phyloP scores from a whole-genome alignment of 2,888 invertebrate species.

The Magallana nippona region DNA sequence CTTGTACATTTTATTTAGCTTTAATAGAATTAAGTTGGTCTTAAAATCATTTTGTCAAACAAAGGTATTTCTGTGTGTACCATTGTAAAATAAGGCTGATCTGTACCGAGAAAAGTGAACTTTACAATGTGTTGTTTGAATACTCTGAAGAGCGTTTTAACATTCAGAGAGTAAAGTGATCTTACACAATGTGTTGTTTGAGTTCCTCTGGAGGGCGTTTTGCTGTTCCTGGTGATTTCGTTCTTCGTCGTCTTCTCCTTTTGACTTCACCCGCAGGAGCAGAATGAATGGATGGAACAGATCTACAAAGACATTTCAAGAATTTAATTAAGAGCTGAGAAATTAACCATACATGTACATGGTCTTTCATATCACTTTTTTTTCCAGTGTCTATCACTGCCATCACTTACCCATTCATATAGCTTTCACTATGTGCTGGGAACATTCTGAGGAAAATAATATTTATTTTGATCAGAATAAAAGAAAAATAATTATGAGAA shows the following conservation, averaged over 20 bases:
- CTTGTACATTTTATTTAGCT: neutral
- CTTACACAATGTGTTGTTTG: conserved; percentile 76
- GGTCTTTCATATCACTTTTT: neutral
- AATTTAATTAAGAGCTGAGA: too few species aligned
- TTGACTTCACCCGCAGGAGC: conserved; percentile 68
- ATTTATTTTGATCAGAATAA: neutral
- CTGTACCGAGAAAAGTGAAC: neutral
- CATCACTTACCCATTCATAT: conserved; percentile 67
- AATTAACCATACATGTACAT: neutral
- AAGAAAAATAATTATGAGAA: neutral
- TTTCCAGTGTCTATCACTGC: too few species aligned
- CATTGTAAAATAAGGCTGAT: too few species aligned
- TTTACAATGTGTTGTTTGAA: too few species aligned
- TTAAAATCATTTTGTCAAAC: too few species aligned
- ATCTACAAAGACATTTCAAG: conserved; percentile 50
- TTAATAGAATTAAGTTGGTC: too few species aligned
- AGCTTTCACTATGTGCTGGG: conserved; percentile 66
- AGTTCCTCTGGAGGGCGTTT: conserved; percentile 76
- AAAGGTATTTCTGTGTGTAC: too few species aligned
- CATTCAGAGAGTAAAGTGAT: too few species aligned
- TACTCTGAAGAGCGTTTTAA: too few species aligned
- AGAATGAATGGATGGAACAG: conserved; percentile 70
- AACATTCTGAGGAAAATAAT: conserved; percentile 58
- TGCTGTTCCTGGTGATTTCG: conserved; percentile 74
- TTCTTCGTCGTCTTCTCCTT: conserved; percentile 71